A percentile compares a stretch with the other conserved stretches of the same genome.
Evolutionary conservation across 2,888 invertebrate genomes (phyloP).

Genomic region (Dynastes tityus): DNA sequence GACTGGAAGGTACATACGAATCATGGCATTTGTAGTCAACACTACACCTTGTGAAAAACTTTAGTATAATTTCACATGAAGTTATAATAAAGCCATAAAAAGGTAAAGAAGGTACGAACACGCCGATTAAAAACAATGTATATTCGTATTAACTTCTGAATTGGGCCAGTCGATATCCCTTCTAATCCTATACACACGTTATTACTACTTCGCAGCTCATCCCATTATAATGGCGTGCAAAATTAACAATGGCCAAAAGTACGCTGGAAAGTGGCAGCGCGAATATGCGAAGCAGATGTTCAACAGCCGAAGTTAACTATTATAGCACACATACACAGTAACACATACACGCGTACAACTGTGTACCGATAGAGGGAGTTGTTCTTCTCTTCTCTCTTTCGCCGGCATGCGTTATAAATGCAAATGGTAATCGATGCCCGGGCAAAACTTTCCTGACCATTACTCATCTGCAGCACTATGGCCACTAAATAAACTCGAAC

Average conservation of each 20-base stretch:
- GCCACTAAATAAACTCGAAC: slow-evolving; percentile 42
- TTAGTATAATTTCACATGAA: no score
- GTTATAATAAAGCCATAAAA: no score
- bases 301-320: slow-evolving; percentile 31
- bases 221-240: slow-evolving; percentile 21
- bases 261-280: slow-evolving; percentile 18
- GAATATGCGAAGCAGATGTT: slow-evolving; percentile 39
- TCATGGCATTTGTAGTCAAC: no score
- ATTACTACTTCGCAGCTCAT: background rate
- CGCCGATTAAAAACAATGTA: background rate
- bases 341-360: slow-evolving; percentile 1
- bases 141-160: background rate
- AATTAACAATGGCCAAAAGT: slow-evolving; percentile 36
- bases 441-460: slow-evolving; percentile 40
- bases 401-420: slow-evolving; percentile 31
- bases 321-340: slow-evolving; percentile 16
- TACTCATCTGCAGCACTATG: slow-evolving; percentile 46
- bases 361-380: background rate
- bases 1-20: no score
- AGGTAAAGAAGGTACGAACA: no score
- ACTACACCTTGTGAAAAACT: no score
- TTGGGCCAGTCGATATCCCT: background rate
- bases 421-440: slow-evolving; percentile 42
- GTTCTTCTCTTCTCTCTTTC: slow-evolving; percentile 14
- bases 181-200: background rate